Conservation (phyloP, 2,113 vertebrate genomes). For the Macquaria australasica region DNA sequence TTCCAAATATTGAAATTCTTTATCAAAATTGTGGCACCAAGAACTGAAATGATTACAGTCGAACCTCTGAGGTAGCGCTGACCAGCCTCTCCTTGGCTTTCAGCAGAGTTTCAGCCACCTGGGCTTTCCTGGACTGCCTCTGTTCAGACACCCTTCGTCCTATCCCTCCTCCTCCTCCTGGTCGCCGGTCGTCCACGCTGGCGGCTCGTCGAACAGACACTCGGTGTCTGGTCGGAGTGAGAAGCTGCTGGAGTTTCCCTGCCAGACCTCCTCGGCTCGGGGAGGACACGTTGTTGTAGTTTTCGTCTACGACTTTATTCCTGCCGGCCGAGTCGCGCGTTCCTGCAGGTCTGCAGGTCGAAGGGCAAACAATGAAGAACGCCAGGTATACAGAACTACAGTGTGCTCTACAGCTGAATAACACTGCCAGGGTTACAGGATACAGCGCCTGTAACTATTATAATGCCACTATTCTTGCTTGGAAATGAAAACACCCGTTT, state of each 20-base stretch:
- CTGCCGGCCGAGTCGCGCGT: constrained; percentile 46
- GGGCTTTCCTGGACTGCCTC: constrained; percentile 82
- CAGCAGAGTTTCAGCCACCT: constrained; percentile 85
- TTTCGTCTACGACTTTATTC: constrained; percentile 76
- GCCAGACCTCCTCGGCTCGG: constrained; percentile 86
- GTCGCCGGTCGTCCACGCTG: constrained; percentile 77
- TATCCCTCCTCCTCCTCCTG: constrained; percentile 42
- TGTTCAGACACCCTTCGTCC: constrained; percentile 79
- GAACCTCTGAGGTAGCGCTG: constrained; percentile 91
- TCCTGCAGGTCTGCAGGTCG: constrained; percentile 48
- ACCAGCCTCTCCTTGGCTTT: constrained; percentile 89
- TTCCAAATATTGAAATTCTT: too few relatives aligned
- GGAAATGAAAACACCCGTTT: too few relatives aligned
- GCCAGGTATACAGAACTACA: background rate
- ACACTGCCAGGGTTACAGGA: too few relatives aligned
- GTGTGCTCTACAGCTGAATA: too few relatives aligned
- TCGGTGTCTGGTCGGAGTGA: constrained; percentile 87
- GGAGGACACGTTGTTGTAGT: constrained; percentile 81
- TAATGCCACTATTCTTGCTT: too few relatives aligned
- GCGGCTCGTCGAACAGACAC: constrained; percentile 70
- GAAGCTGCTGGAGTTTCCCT: constrained; percentile 90
- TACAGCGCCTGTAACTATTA: too few relatives aligned
- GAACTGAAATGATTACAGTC: background rate
- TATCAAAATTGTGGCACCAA: too few relatives aligned
- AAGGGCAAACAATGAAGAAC: background rate